phyloP scores from a whole-genome alignment of 2,113 vertebrate genomes.

The Coturnix japonica region DNA sequence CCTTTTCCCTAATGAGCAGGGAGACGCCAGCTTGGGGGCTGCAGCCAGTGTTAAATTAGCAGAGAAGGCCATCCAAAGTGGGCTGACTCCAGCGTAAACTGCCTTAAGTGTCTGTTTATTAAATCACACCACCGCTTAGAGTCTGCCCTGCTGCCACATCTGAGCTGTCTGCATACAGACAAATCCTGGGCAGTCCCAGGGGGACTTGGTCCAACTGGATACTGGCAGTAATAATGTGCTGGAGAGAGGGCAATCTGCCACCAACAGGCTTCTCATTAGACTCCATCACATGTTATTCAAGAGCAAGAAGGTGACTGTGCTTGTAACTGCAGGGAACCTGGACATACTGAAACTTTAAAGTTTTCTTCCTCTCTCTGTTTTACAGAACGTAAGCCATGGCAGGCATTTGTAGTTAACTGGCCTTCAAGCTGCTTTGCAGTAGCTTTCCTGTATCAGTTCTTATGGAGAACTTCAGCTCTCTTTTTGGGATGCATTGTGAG shows the following conservation, averaged over 20 bases:
- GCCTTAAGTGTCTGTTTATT: slow-evolving; percentile 80
- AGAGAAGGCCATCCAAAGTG: slow-evolving; percentile 75
- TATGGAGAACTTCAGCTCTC: background rate
- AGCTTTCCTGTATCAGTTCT: background rate
- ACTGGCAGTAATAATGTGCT: slow-evolving; percentile 21
- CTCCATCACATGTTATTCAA: background rate
- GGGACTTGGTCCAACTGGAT: slow-evolving; percentile 59
- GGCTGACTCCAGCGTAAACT: slow-evolving; percentile 74
- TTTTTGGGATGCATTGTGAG: background rate
- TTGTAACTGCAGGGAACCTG: background rate
- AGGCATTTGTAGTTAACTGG: background rate
- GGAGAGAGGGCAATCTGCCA: background rate
- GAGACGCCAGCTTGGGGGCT: slow-evolving; percentile 76
- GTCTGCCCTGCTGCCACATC: slow-evolving; percentile 74
- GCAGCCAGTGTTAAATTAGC: slow-evolving; percentile 76
- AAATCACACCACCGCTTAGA: slow-evolving; percentile 74
- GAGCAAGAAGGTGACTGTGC: background rate
- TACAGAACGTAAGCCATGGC: background rate
- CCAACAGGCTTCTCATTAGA: slow-evolving; percentile 10
- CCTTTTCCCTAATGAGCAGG: slow-evolving; percentile 70
- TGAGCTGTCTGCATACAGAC: slow-evolving; percentile 73
- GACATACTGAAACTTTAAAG: background rate
- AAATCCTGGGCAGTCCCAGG: slow-evolving; percentile 57
- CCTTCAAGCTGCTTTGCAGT: background rate
- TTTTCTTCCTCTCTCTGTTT: background rate